Evolutionary conservation across 2,113 vertebrate genomes (phyloP).

Genomic region (Tragulus kanchil): DNA sequence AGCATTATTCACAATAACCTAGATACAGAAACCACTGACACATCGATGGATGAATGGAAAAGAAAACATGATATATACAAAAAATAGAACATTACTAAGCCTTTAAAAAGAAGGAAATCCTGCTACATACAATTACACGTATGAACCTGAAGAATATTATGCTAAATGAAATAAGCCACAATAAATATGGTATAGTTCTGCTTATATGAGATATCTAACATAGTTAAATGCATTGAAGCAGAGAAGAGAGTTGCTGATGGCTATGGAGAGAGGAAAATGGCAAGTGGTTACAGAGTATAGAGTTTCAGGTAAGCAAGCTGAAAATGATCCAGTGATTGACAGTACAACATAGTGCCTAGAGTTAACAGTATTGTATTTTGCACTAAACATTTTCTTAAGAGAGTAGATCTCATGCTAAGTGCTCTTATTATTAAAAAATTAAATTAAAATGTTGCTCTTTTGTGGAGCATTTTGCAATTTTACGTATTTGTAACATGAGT

Average conservation of each 20-base stretch:
- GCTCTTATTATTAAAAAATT: neutral
- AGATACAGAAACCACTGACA: neutral
- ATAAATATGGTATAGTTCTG: neutral
- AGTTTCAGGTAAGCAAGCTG: neutral
- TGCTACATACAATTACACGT: neutral
- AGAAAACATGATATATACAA: neutral
- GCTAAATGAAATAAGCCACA: neutral
- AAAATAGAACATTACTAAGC: neutral
- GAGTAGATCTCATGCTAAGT: neutral
- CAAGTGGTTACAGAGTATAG: neutral
- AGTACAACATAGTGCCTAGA: neutral
- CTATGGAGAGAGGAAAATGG: neutral
- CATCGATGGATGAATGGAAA: neutral
- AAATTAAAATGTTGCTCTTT: neutral
- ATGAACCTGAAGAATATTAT: neutral
- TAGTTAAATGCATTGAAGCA: neutral
- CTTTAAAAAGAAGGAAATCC: conserved; percentile 1
- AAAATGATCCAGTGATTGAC: neutral
- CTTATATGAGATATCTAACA: neutral
- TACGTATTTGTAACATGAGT: neutral
- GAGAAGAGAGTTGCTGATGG: neutral
- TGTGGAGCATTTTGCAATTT: conserved; percentile 1
- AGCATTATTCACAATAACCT: neutral
- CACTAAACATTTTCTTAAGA: neutral
- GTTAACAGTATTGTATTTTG: neutral